Evolutionary conservation across 2,888 invertebrate species (phyloP), one percentile per base, ranked within the genome.

Genomic region (Leucophenga montana): DNA sequence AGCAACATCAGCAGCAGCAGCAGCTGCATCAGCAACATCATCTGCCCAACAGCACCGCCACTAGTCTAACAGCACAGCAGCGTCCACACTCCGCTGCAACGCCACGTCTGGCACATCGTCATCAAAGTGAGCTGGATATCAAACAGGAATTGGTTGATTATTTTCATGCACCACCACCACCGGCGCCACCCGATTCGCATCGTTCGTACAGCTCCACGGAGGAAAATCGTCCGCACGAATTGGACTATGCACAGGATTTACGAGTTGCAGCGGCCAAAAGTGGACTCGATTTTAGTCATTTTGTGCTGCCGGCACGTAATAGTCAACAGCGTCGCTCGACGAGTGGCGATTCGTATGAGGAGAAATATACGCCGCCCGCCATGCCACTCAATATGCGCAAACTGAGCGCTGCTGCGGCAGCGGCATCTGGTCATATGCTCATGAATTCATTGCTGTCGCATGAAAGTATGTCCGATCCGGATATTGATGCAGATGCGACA

Each of bases 191-290:
- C 3, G 87, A 85, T 57, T 86, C 88, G 39, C 85, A 86, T 78
- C 87, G 87, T 74, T 87, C 87, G 74, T 87, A 85, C 68, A 86
- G 86, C 61, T 86, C 87, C 16, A 82, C 83, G 20, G 87, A 87
- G 61, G 88, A 88, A 62, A 85, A 85, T 48, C 83, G 87, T 57
- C 70, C 79, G 48, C 84, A 78, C 56, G 72, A 77, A 33, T 72
- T 85, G 72, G 88, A 88, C 62, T 88, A 85, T 78, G 87, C 88
- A 20, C 87, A 87, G 78, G 87, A 87, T 66, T 73, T 87, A 70
- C 82, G 87, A 6, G 84, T 87, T 0, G 86, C 85, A 64, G 86
- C 85, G 46, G 86, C 86, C 39, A 64, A 64, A n/a, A 33, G 62
- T 14, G 62, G 82, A n/a, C 73, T 83, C 48, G 83, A 84, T 61